Conservation (phyloP, 2,888 invertebrate species). For the Tipula vernalis region DNA sequence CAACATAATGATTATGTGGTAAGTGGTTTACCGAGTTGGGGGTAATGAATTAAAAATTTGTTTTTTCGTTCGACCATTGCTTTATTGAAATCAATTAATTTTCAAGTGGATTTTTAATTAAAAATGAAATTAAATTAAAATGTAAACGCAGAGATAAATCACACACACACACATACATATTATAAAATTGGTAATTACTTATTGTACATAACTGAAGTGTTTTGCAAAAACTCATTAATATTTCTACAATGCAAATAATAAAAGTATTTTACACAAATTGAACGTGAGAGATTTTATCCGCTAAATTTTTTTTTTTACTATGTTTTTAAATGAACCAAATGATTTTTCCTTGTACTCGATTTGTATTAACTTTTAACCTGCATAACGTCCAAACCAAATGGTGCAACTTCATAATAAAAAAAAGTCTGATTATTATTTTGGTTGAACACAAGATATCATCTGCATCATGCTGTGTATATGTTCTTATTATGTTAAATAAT, state of each 20-base stretch:
- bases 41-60: neutral
- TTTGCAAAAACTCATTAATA: neutral
- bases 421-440: no score
- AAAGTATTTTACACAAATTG: no score
- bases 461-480: neutral
- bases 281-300: no score
- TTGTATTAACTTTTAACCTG: neutral
- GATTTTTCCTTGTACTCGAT: neutral
- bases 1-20: neutral
- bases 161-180: no score
- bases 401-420: no score
- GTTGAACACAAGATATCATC: neutral
- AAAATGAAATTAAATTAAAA: neutral
- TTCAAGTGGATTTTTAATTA: neutral
- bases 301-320: neutral
- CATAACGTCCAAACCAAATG: no score
- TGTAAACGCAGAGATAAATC: neutral
- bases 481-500: no score
- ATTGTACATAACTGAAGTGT: no score
- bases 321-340: neutral
- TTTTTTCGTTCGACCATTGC: neutral
- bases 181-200: no score
- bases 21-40: neutral
- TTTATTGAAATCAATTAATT: neutral
- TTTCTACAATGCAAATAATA: no score